Percentiles rank a stretch among this genome's conserved stretches.
These are phyloP conservation scores for Thalassaphorura encarpata DNA, from an alignment of 1,140 invertebrate genomes.

Conservation along the genomic window DNA sequence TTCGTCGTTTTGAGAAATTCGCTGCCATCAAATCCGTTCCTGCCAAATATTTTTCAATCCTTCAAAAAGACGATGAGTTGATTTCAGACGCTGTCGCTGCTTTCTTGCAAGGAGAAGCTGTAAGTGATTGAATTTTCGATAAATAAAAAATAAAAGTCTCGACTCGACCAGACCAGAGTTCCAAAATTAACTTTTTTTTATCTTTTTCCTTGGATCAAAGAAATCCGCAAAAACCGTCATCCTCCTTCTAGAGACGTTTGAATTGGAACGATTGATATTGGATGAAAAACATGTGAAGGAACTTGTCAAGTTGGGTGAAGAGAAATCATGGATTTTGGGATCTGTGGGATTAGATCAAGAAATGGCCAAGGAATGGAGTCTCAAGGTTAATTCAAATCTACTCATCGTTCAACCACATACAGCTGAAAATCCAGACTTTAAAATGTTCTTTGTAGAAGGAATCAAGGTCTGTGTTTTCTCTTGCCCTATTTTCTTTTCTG, in stretches of 20 bases:
- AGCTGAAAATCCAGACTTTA: constrained; percentile 22
- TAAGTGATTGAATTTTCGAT: constrained; percentile 12
- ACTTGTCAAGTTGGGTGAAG: constrained; percentile 13
- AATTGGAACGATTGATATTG: constrained; percentile 24
- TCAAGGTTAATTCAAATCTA: constrained; percentile 20
- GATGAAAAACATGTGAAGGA: constrained; percentile 8
- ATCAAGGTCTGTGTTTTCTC: constrained; percentile 12
- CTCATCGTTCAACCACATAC: constrained; percentile 30
- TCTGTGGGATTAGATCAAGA: constrained; percentile 27
- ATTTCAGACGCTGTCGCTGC: constrained; percentile 25
- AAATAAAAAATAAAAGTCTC: neutral
- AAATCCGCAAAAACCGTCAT: constrained; percentile 24
- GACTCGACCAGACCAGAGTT: too few species aligned
- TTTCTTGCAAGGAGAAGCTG: constrained; percentile 27
- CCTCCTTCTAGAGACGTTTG: constrained; percentile 22
- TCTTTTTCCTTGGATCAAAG: constrained; percentile 1
- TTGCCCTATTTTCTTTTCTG: neutral
- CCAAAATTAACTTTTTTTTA: neutral
- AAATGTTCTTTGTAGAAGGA: constrained; percentile 18
- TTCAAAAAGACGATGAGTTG: constrained; percentile 26
- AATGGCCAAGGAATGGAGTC: constrained; percentile 24
- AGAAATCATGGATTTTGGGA: constrained; percentile 31
- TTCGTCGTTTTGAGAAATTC: constrained; percentile 25
- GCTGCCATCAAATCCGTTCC: constrained; percentile 22
- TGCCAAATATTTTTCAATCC: constrained; percentile 19